Conservation (phyloP, 2,797 vertebrate species). For the Acridotheres tristis region DNA sequence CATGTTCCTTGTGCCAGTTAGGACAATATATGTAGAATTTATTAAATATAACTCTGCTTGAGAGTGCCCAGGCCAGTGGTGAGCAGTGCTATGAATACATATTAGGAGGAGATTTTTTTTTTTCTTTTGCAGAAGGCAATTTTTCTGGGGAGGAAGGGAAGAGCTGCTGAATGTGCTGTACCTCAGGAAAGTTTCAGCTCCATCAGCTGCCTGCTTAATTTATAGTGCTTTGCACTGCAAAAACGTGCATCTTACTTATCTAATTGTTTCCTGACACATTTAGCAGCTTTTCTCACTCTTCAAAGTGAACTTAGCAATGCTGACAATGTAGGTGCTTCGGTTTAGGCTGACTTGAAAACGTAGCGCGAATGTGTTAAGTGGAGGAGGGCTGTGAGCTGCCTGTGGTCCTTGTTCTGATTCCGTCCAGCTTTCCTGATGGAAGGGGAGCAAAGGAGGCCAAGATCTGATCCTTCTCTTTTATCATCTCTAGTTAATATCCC, state of each 20-base stretch:
- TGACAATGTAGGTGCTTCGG: slow-evolving; percentile 66
- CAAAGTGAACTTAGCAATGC: slow-evolving; percentile 65
- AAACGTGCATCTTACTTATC: slow-evolving; percentile 64
- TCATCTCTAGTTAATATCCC: background rate
- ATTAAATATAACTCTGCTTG: slow-evolving; percentile 4
- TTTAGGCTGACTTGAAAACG: slow-evolving; percentile 49
- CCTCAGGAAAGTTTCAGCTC: slow-evolving; percentile 54
- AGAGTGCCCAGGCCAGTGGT: slow-evolving; percentile 20
- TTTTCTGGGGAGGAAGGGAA: background rate
- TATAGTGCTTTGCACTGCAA: slow-evolving; percentile 64
- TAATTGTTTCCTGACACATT: slow-evolving; percentile 73
- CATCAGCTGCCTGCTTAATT: slow-evolving; percentile 66
- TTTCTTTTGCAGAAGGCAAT: slow-evolving; percentile 35
- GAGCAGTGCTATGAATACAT: slow-evolving; percentile 21
- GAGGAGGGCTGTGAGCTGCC: background rate
- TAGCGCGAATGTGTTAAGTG: background rate
- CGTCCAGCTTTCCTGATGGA: background rate
- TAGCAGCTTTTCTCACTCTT: slow-evolving; percentile 71
- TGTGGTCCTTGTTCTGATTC: background rate
- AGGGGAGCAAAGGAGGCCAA: background rate
- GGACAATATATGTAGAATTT: slow-evolving; percentile 35
- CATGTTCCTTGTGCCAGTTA: slow-evolving; percentile 46
- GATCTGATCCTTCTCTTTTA: background rate
- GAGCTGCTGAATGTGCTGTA: slow-evolving; percentile 54
- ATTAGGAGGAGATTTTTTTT: background rate